Conservation (phyloP, 2,888 invertebrate genomes). For the Neria commutata region DNA sequence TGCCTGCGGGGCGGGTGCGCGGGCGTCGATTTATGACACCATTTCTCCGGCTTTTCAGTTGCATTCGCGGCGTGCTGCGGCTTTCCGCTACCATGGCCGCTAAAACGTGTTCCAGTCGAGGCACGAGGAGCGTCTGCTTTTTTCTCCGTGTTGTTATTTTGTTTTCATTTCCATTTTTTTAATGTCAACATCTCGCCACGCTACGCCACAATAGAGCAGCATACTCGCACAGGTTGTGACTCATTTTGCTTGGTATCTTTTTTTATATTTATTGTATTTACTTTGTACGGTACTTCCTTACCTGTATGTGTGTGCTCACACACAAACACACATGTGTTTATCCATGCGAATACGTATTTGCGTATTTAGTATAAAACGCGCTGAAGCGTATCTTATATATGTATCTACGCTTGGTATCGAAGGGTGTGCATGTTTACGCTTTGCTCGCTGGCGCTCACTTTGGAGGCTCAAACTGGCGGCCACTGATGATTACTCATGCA, state of each 20-base stretch:
- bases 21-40: slow-evolving; percentile 39
- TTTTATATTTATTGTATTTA: slow-evolving; percentile 12
- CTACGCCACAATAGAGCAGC: no score
- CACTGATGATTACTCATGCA: slow-evolving; percentile 27
- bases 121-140: slow-evolving; percentile 15
- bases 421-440: neutral
- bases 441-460: no score
- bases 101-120: slow-evolving; percentile 16
- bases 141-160: neutral
- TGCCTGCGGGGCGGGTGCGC: neutral
- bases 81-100: slow-evolving; percentile 40
- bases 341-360: slow-evolving; percentile 2
- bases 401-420: slow-evolving; percentile 8
- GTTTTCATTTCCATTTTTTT: slow-evolving; percentile 6
- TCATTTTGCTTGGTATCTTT: slow-evolving; percentile 50
- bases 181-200: slow-evolving; percentile 16
- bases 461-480: no score
- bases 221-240: no score
- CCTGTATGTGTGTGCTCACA: neutral
- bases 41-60: slow-evolving; percentile 35
- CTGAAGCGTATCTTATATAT: slow-evolving; percentile 22
- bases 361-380: slow-evolving; percentile 26
- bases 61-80: slow-evolving; percentile 47
- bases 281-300: neutral
- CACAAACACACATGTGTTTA: neutral